Conservation (phyloP, 2,113 vertebrate genomes). For the Podarcis raffonei region DNA sequence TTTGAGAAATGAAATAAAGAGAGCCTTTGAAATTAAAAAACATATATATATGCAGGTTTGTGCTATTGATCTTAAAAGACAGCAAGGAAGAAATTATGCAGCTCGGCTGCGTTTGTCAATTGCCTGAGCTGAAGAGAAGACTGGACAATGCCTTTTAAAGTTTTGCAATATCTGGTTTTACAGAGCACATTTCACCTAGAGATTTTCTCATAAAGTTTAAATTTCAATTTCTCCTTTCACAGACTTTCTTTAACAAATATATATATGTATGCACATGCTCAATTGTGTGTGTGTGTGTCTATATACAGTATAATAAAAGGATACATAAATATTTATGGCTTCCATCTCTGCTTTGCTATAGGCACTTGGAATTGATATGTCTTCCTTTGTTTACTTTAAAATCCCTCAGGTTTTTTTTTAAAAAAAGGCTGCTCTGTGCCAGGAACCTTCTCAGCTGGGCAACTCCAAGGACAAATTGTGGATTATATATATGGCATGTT, state of each 20-base stretch:
- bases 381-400: slow-evolving; percentile 28
- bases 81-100: not conserved
- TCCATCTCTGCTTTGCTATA: slow-evolving; percentile 13
- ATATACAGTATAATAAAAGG: not conserved
- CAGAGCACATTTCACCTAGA: slow-evolving; percentile 15
- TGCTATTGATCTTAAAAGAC: slow-evolving; percentile 9
- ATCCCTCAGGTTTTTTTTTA: not conserved
- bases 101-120: not conserved
- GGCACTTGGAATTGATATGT: slow-evolving; percentile 12
- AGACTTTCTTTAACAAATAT: slow-evolving; percentile 11
- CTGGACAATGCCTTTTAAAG: not conserved
- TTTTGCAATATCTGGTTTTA: not conserved
- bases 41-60: not conserved
- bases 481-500: not conserved
- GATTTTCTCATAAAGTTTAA: slow-evolving; percentile 22
- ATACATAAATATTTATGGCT: not conserved
- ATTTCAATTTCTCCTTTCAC: slow-evolving; percentile 29
- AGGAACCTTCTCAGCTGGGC: not conserved
- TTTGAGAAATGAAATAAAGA: slow-evolving; percentile 23
- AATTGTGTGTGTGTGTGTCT: too few species aligned
- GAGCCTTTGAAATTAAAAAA: slow-evolving; percentile 11
- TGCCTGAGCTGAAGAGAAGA: slow-evolving; percentile 3
- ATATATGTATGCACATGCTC: not conserved
- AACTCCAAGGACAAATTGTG: not conserved
- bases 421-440: not conserved